phyloP scores from a whole-genome alignment of 2,888 invertebrate genomes.

The Pycnomerus fuliginosus region DNA sequence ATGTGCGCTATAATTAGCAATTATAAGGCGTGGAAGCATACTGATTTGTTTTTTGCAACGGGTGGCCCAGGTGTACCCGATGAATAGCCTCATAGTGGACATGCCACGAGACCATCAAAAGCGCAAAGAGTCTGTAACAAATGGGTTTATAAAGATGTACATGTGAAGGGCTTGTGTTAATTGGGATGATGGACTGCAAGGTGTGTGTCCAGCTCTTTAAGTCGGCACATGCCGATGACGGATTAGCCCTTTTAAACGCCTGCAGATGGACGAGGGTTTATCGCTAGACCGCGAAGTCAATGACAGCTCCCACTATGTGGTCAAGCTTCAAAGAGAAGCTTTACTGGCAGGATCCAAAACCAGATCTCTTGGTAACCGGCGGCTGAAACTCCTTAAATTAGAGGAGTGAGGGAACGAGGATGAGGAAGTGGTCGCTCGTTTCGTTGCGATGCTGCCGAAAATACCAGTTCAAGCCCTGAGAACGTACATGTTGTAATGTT shows the following conservation, averaged over 20 bases:
- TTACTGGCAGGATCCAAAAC: no score
- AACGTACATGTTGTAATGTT: no score
- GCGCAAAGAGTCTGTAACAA: conserved; percentile 42
- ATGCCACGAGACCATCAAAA: conserved; percentile 26
- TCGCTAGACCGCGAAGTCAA: no score
- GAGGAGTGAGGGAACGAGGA: no score
- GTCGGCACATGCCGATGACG: conserved; percentile 24
- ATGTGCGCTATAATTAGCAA: conserved; percentile 17
- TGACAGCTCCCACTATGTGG: no score
- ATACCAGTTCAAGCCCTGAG: no score
- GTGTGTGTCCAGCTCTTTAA: conserved; percentile 37
- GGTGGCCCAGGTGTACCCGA: conserved; percentile 12
- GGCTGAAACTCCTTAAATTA: no score
- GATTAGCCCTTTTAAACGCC: conserved; percentile 17
- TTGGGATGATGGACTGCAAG: conserved; percentile 50
- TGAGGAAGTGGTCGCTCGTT: no score
- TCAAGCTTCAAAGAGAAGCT: no score
- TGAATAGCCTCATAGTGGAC: conserved; percentile 7
- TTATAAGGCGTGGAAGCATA: conserved; percentile 14
- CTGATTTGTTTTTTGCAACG: conserved; percentile 9
- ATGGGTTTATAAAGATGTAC: conserved; percentile 48
- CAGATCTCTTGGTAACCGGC: no score
- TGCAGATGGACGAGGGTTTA: conserved; percentile 14
- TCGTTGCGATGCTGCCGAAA: no score
- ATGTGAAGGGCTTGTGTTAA: conserved; percentile 47